Evolutionary conservation across 2,888 invertebrate species (phyloP).

Genomic region (Mayetiola destructor): DNA sequence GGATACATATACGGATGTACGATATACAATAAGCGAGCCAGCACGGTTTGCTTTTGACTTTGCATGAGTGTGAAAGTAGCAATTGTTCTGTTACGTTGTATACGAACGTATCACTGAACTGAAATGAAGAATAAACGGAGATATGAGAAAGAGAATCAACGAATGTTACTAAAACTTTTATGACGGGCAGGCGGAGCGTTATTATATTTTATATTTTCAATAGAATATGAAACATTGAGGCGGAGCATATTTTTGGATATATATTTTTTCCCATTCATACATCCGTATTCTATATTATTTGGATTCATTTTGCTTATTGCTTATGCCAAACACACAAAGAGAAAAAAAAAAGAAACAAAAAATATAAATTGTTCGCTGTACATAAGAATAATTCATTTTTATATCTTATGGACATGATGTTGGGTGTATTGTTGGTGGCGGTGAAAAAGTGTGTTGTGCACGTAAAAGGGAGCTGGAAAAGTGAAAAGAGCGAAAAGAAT

Average conservation of each 20-base stretch:
- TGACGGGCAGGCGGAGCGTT: slow-evolving; percentile 16
- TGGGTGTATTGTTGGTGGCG: too few species aligned
- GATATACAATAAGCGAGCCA: too few species aligned
- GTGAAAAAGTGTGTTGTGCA: too few species aligned
- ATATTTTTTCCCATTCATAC: slow-evolving; percentile 10
- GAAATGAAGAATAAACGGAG: slow-evolving; percentile 1
- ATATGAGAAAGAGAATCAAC: slow-evolving; percentile 13
- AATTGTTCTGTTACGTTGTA: too few species aligned
- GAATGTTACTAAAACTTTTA: slow-evolving; percentile 12
- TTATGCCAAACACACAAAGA: too few species aligned
- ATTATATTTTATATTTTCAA: slow-evolving; percentile 17
- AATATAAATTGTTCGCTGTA: neutral
- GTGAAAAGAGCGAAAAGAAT: too few species aligned
- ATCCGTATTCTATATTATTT: neutral
- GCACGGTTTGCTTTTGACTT: too few species aligned
- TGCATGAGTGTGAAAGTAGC: too few species aligned
- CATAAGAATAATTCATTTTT: slow-evolving; percentile 9
- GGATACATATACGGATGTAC: too few species aligned
- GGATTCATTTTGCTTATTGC: neutral
- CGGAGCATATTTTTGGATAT: slow-evolving; percentile 15
- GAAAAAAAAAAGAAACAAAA: neutral
- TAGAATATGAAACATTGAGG: slow-evolving; percentile 15
- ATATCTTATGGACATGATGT: slow-evolving; percentile 4
- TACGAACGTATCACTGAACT: neutral
- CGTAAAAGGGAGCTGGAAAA: too few species aligned